These are phyloP conservation scores for Triops cancriformis DNA, from an alignment of 1,140 invertebrate species.

Conservation along the genomic window DNA sequence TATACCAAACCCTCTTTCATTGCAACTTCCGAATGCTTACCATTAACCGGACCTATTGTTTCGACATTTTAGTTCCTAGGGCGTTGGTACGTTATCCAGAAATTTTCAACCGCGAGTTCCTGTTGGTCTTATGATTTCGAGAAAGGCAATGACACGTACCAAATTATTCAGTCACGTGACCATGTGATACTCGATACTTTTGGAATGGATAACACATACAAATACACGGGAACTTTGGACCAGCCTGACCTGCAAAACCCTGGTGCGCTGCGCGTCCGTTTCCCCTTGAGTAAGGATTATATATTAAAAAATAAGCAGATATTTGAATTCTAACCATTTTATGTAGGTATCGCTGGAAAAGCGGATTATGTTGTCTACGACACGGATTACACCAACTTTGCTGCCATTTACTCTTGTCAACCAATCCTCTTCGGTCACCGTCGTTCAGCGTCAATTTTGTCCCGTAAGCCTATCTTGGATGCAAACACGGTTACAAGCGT, in stretches of 20 bases:
- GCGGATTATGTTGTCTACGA: slow-evolving; percentile 62
- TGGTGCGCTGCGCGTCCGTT: slow-evolving; percentile 60
- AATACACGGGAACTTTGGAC: slow-evolving; percentile 61
- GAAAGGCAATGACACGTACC: slow-evolving; percentile 46
- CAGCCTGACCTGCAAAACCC: slow-evolving; percentile 55
- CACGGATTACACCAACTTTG: slow-evolving; percentile 66
- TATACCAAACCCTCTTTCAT: slow-evolving; percentile 16
- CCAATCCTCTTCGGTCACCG: slow-evolving; percentile 61
- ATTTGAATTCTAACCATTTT: background rate
- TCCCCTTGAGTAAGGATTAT: slow-evolving; percentile 67
- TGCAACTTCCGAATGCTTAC: background rate
- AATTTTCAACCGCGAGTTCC: slow-evolving; percentile 66
- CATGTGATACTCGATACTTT: slow-evolving; percentile 33
- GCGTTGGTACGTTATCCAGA: slow-evolving; percentile 72
- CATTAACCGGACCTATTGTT: background rate
- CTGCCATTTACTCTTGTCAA: slow-evolving; percentile 70
- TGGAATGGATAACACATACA: slow-evolving; percentile 61
- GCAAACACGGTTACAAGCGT: slow-evolving; percentile 53
- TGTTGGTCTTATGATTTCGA: slow-evolving; percentile 73
- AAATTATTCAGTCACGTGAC: slow-evolving; percentile 62
- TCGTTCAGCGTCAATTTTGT: slow-evolving; percentile 66
- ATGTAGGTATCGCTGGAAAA: slow-evolving; percentile 59
- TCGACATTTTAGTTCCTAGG: slow-evolving; percentile 54
- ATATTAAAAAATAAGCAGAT: background rate
- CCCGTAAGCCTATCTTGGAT: slow-evolving; percentile 56